Conservation (phyloP, 2,888 invertebrate genomes). For the Corythucha ciliata region DNA sequence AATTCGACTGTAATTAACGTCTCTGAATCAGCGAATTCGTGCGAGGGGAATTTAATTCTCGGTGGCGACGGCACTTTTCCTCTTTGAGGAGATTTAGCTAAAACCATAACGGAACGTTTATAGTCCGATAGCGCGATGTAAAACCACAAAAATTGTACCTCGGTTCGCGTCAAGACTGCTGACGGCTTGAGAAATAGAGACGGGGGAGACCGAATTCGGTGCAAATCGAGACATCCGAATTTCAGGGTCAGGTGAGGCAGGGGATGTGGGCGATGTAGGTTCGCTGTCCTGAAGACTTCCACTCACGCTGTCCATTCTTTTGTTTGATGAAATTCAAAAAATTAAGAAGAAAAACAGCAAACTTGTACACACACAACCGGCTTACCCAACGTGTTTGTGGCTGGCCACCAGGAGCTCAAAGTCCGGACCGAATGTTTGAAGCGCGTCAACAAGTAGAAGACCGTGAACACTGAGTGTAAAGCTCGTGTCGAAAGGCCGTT, state of each 20-base stretch:
- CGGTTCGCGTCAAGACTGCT: conserved; percentile 41
- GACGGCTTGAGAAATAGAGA: conserved; percentile 50
- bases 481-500: conserved; percentile 63
- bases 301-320: conserved; percentile 83
- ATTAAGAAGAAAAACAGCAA: not conserved
- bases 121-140: not conserved
- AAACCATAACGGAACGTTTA: not conserved
- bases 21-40: conserved; percentile 41
- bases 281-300: conserved; percentile 88
- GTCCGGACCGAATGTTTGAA: conserved; percentile 91
- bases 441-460: conserved; percentile 82
- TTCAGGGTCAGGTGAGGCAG: conserved; percentile 57
- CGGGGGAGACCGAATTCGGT: conserved; percentile 46
- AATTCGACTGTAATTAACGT: conserved; percentile 75
- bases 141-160: conserved; percentile 25
- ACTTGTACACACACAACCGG: too few relatives aligned
- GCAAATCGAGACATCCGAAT: conserved; percentile 8
- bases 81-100: conserved; percentile 28
- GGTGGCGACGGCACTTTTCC: conserved; percentile 28
- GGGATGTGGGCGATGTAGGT: conserved; percentile 79
- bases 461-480: conserved; percentile 84
- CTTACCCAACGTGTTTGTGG: conserved; percentile 83
- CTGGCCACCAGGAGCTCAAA: conserved; percentile 90
- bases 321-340: not conserved
- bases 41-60: conserved; percentile 18